phyloP scores from a whole-genome alignment of 2,888 invertebrate genomes.

The Stenichneumon culpator region DNA sequence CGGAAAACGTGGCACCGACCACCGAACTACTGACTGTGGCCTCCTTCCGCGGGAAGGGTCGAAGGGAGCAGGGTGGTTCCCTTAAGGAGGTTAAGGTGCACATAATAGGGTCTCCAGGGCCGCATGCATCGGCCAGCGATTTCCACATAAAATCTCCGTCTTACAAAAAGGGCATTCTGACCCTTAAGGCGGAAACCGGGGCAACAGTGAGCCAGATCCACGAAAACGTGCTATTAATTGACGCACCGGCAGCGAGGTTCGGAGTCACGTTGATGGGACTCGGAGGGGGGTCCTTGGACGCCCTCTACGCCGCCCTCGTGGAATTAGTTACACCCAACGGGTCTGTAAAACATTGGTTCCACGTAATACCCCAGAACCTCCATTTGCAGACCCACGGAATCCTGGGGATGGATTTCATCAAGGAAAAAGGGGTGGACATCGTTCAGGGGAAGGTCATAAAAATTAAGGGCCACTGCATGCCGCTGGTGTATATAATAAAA shows the following conservation, averaged over 20 bases:
- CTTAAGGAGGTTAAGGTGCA: too few species aligned
- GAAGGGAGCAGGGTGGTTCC: too few species aligned
- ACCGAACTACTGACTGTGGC: too few species aligned
- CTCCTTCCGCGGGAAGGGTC: too few species aligned
- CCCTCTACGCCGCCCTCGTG: neutral
- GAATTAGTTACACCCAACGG: neutral
- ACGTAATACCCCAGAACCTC: neutral
- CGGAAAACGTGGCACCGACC: too few species aligned
- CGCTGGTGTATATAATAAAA: neutral
- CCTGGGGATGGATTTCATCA: slow-evolving; percentile 22
- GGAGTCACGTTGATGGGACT: neutral
- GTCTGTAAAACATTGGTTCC: neutral
- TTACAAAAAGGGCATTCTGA: neutral
- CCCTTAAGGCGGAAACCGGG: neutral
- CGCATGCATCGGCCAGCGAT: neutral
- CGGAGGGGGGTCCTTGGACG: neutral
- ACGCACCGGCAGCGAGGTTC: neutral
- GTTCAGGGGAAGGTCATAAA: neutral
- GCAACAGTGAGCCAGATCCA: neutral
- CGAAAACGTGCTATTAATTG: neutral
- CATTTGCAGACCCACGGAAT: neutral
- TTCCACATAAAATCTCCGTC: neutral
- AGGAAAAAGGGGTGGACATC: slow-evolving; percentile 2
- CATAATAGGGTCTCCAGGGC: too few species aligned
- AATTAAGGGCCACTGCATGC: slow-evolving; percentile 4